These are phyloP conservation scores for Subacronicta megacephala DNA, from an alignment of 2,888 invertebrate species.

Conservation along the genomic window DNA sequence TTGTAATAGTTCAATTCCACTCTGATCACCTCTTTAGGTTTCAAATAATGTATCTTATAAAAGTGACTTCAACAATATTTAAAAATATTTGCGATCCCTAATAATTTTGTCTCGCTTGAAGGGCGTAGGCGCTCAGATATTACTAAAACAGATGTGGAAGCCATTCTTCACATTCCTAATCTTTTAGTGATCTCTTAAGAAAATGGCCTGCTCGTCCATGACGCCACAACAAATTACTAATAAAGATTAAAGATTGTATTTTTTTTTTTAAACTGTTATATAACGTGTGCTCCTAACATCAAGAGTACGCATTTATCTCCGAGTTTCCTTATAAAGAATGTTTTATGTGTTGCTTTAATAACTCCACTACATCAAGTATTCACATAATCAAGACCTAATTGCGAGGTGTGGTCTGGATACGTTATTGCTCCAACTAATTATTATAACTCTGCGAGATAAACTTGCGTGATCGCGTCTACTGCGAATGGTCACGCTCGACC, in stretches of 20 bases:
- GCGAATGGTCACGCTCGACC: slow-evolving; percentile 54
- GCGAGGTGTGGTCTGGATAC: slow-evolving; percentile 74
- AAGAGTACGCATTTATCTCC: slow-evolving; percentile 49
- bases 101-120: no score
- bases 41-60: no score
- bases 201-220: slow-evolving; percentile 5
- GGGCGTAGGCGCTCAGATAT: no score
- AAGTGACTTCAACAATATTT: no score
- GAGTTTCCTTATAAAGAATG: slow-evolving; percentile 67
- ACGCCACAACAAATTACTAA: slow-evolving; percentile 14
- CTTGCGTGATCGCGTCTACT: slow-evolving; percentile 59
- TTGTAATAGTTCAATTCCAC: no score
- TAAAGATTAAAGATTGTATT: slow-evolving; percentile 40
- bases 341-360: slow-evolving; percentile 59
- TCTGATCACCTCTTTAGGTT: no score
- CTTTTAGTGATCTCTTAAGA: slow-evolving; percentile 10
- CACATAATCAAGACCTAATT: slow-evolving; percentile 77
- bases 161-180: slow-evolving; percentile 1
- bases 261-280: no score
- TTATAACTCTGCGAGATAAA: slow-evolving; percentile 61
- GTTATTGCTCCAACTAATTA: slow-evolving; percentile 64
- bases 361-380: slow-evolving; percentile 59
- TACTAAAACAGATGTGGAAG: no score
- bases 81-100: no score
- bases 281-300: slow-evolving; percentile 34